Percentiles rank a stretch among this genome's conserved stretches.
Conservation (phyloP, 1,140 invertebrate species). For the Pentalonia nigronervosa region DNA sequence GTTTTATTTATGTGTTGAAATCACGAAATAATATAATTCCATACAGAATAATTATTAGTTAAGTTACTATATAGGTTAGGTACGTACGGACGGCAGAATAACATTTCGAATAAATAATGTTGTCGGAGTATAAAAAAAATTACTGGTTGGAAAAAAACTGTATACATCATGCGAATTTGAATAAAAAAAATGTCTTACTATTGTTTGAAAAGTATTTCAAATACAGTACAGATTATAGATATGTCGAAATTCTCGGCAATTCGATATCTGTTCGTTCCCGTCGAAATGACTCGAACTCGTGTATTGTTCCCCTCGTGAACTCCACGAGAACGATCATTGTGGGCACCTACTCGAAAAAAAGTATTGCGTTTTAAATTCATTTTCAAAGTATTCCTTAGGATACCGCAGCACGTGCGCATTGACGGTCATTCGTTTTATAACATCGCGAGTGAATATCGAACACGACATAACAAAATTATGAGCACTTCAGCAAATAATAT, state of each 20-base stretch:
- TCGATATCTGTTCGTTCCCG: neutral
- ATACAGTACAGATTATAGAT: neutral
- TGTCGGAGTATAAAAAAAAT: neutral
- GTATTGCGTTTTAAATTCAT: neutral
- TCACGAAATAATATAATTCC: neutral
- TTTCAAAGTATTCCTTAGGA: neutral
- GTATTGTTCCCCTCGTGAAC: neutral
- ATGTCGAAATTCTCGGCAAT: neutral
- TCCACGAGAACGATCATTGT: neutral
- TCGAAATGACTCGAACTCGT: neutral
- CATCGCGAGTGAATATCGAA: neutral
- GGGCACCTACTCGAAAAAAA: neutral
- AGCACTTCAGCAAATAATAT: too few species aligned
- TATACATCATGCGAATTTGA: neutral
- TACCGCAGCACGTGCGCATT: neutral
- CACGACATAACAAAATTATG: too few species aligned
- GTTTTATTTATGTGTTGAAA: too few species aligned
- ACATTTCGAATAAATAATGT: neutral
- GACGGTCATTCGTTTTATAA: neutral
- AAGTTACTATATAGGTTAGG: neutral
- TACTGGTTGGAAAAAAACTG: neutral
- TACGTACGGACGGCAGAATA: too few species aligned
- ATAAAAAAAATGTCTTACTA: neutral
- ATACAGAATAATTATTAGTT: neutral
- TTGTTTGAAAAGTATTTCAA: neutral